Conservation (phyloP, 2,888 invertebrate genomes). For the Rhagonycha lutea region DNA sequence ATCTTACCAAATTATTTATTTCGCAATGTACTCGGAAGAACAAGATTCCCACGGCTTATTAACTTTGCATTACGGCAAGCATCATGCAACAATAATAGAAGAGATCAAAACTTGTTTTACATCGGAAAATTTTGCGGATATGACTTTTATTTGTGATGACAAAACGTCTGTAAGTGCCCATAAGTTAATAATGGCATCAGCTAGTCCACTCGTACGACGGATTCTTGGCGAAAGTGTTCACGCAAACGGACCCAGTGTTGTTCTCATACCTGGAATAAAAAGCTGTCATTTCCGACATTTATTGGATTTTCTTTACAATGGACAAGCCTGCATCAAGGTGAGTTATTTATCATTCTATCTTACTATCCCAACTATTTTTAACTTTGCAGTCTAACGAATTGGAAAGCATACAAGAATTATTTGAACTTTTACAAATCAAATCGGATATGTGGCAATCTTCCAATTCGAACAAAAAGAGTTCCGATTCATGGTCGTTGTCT, state of each 20-base stretch:
- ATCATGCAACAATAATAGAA: slow-evolving; percentile 89
- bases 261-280: slow-evolving; percentile 83
- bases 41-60: slow-evolving; percentile 71
- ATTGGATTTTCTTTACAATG: slow-evolving; percentile 83
- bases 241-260: slow-evolving; percentile 73
- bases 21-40: slow-evolving; percentile 62
- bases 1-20: slow-evolving; percentile 46
- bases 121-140: slow-evolving; percentile 84
- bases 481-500: slow-evolving; percentile 50
- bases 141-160: slow-evolving; percentile 84
- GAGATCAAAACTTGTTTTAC: slow-evolving; percentile 88
- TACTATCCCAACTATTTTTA: slow-evolving; percentile 24
- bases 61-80: slow-evolving; percentile 91
- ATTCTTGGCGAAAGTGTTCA: slow-evolving; percentile 74
- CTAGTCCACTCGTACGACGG: slow-evolving; percentile 81
- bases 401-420: slow-evolving; percentile 80
- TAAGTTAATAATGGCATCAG: slow-evolving; percentile 84
- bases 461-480: slow-evolving; percentile 48
- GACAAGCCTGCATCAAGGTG: slow-evolving; percentile 81
- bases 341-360: slow-evolving; percentile 24
- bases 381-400: slow-evolving; percentile 74
- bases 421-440: slow-evolving; percentile 83
- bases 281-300: slow-evolving; percentile 80
- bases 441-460: slow-evolving; percentile 74
- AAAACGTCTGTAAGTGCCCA: slow-evolving; percentile 81